Evolutionary conservation across 2,797 vertebrate genomes (phyloP).

Genomic region (Cheirogaleus major): DNA sequence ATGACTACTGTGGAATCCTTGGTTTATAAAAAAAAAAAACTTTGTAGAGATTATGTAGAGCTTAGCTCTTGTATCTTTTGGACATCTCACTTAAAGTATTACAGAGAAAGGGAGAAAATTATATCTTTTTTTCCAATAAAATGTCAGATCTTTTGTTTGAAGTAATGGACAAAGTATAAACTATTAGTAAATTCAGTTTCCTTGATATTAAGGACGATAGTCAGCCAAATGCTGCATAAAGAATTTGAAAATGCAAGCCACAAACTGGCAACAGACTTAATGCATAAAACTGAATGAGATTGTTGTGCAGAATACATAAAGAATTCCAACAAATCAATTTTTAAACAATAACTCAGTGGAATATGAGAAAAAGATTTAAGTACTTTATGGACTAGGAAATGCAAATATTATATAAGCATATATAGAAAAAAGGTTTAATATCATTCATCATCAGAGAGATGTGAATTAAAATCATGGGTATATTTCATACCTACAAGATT

Average conservation of each 20-base stretch:
- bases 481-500: background rate
- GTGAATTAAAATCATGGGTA: slow-evolving; percentile 8
- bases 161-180: background rate
- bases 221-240: background rate
- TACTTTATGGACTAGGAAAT: background rate
- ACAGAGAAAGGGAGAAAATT: background rate
- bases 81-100: background rate
- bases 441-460: slow-evolving; percentile 41
- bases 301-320: background rate
- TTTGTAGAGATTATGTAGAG: background rate
- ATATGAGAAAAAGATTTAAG: slow-evolving; percentile 30
- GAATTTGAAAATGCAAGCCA: slow-evolving; percentile 26
- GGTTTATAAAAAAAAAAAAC: background rate
- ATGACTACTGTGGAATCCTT: background rate
- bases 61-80: background rate
- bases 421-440: slow-evolving; percentile 10
- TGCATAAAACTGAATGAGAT: background rate
- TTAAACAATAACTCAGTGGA: background rate
- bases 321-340: slow-evolving; percentile 13
- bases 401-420: background rate
- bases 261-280: background rate
- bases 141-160: background rate
- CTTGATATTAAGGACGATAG: background rate
- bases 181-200: slow-evolving; percentile 37
- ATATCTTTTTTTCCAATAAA: background rate